Evolutionary conservation across 2,113 vertebrate genomes (phyloP).

Genomic region (Chlamydotis undulata): DNA sequence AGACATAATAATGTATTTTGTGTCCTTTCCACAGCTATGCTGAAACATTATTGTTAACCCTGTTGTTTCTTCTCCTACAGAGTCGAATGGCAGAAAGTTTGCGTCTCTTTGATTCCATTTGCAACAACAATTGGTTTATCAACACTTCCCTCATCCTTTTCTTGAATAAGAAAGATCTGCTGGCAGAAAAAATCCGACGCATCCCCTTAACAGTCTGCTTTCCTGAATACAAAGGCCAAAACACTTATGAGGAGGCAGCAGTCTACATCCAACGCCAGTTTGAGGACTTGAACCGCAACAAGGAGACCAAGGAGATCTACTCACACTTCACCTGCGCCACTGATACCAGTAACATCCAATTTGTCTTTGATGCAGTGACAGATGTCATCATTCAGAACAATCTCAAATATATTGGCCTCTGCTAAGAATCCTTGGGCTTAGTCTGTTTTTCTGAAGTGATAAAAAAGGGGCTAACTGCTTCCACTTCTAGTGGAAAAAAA

Average conservation of each 20-base stretch:
- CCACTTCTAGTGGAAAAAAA: slow-evolving; percentile 19
- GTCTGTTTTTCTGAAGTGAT: slow-evolving; percentile 32
- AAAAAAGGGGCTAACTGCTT: slow-evolving; percentile 42
- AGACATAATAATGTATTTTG: neutral
- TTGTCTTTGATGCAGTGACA: slow-evolving; percentile 98
- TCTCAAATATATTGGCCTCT: slow-evolving; percentile 98
- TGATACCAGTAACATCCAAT: slow-evolving; percentile 97
- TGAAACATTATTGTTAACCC: neutral
- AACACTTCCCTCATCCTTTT: slow-evolving; percentile 99
- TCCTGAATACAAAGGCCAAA: slow-evolving; percentile 97
- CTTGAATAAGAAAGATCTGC: slow-evolving; percentile 99
- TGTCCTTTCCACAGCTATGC: neutral
- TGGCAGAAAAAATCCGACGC: slow-evolving; percentile 98
- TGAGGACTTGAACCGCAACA: slow-evolving; percentile 99
- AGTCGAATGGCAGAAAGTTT: slow-evolving; percentile 99
- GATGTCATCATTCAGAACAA: slow-evolving; percentile 99
- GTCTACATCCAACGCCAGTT: slow-evolving; percentile 98
- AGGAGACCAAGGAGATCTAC: slow-evolving; percentile 99
- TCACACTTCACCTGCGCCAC: slow-evolving; percentile 93
- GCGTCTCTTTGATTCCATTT: slow-evolving; percentile 98
- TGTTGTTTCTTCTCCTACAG: slow-evolving; percentile 68
- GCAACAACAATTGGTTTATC: slow-evolving; percentile 99
- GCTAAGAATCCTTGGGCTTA: slow-evolving; percentile 79
- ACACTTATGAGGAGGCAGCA: slow-evolving; percentile 97
- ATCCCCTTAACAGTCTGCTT: slow-evolving; percentile 97